Evolutionary conservation across 2,113 vertebrate genomes (phyloP).

Genomic region (Eolophus roseicapilla): DNA sequence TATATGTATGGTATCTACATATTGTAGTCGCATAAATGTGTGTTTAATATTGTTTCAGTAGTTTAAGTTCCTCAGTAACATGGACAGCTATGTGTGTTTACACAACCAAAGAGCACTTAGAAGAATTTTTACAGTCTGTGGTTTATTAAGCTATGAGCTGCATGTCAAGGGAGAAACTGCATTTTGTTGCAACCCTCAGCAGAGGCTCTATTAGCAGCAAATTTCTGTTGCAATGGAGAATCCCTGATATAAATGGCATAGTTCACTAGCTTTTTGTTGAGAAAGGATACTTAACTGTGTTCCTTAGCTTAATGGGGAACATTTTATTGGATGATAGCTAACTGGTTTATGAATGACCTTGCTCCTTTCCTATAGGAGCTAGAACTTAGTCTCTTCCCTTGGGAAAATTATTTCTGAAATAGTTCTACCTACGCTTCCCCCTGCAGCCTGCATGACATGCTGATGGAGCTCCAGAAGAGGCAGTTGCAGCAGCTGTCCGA

Average conservation of each 20-base stretch:
- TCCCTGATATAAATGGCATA: neutral
- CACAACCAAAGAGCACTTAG: neutral
- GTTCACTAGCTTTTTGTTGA: neutral
- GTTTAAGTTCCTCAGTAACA: neutral
- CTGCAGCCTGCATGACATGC: slow-evolving; percentile 89
- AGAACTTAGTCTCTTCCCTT: neutral
- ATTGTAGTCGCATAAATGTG: neutral
- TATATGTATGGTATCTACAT: neutral
- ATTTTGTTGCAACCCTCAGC: neutral
- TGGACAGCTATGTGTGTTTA: neutral
- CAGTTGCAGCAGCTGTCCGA: slow-evolving; percentile 93
- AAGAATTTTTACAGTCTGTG: neutral
- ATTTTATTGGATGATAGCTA: neutral
- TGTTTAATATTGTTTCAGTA: neutral
- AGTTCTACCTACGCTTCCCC: neutral
- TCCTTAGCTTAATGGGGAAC: neutral
- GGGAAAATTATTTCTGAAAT: neutral
- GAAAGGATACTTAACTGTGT: neutral
- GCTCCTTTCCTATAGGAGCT: neutral
- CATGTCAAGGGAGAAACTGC: neutral
- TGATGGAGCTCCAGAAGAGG: slow-evolving; percentile 95
- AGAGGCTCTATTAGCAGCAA: neutral
- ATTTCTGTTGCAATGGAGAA: neutral
- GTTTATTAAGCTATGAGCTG: neutral
- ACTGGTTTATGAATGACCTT: neutral